Evolutionary conservation across 1,140 invertebrate genomes (phyloP).

Genomic region (Chrysopa pallens): DNA sequence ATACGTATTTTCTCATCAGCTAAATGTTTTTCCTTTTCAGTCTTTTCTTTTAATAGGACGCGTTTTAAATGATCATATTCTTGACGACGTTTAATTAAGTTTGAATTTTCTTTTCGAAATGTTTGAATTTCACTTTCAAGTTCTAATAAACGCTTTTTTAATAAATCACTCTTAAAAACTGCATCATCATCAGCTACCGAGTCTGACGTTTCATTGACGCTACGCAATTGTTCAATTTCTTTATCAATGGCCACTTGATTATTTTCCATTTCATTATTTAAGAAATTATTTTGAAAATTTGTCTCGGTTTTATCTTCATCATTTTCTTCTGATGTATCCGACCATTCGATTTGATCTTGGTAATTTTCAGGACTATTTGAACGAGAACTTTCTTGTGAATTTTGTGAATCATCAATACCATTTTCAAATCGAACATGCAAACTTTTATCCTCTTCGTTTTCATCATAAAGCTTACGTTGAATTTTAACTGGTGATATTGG

Average conservation of each 20-base stretch:
- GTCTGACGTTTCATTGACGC: background rate
- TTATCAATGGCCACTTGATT: background rate
- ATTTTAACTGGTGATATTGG: no score
- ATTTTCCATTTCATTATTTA: background rate
- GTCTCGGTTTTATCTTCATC: no score
- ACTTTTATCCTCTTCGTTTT: background rate
- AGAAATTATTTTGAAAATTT: background rate
- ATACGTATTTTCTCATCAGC: conserved; percentile 38
- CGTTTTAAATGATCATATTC: conserved; percentile 36
- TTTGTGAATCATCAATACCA: background rate
- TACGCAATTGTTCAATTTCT: background rate
- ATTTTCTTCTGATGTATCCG: no score
- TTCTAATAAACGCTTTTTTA: conserved; percentile 42
- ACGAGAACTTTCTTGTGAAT: no score
- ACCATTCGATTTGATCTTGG: no score
- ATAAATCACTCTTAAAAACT: conserved; percentile 31
- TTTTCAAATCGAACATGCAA: background rate
- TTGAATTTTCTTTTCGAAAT: conserved; percentile 43
- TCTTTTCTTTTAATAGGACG: conserved; percentile 32
- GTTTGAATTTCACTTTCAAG: conserved; percentile 48
- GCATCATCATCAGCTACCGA: background rate
- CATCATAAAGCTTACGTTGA: no score
- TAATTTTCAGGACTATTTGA: no score
- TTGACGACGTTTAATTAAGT: conserved; percentile 30
- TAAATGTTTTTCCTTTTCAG: conserved; percentile 37